These are phyloP conservation scores for Portevinia maculata DNA, from an alignment of 2,888 invertebrate species.

Conservation along the genomic window DNA sequence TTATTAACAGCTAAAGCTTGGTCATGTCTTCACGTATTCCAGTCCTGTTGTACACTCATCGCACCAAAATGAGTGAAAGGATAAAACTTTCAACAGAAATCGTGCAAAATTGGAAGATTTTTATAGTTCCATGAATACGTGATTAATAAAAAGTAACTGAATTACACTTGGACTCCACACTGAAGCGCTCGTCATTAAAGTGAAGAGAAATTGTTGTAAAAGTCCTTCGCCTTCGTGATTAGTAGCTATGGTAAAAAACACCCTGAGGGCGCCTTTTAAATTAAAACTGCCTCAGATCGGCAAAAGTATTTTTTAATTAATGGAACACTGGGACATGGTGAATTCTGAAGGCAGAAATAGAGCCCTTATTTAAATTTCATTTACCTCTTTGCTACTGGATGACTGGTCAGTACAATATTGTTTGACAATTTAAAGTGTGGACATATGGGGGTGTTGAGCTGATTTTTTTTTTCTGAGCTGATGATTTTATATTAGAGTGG, in stretches of 20 bases:
- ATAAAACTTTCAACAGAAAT: conserved; percentile 35
- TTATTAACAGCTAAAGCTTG: conserved; percentile 45
- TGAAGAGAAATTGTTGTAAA: conserved; percentile 32
- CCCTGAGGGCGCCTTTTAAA: conserved; percentile 13
- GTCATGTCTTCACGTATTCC: conserved; percentile 30
- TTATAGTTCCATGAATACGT: conserved; percentile 60
- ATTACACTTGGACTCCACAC: conserved; percentile 26
- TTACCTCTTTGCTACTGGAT: conserved; percentile 37
- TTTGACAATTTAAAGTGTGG: conserved; percentile 8
- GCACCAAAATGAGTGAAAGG: conserved; percentile 2
- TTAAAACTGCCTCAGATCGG: conserved; percentile 56
- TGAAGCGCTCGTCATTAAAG: conserved; percentile 20
- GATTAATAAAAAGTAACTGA: conserved; percentile 62
- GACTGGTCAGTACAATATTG: conserved; percentile 14
- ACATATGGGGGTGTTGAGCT: neutral
- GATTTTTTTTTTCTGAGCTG: neutral
- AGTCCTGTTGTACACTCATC: neutral
- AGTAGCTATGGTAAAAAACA: conserved; percentile 19
- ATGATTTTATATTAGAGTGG: conserved; percentile 6
- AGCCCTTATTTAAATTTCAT: conserved; percentile 66
- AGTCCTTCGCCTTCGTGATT: conserved; percentile 40
- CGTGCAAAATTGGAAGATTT: conserved; percentile 45
- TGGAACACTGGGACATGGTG: conserved; percentile 13
- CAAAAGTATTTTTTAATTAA: conserved; percentile 72
- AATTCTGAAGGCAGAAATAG: conserved; percentile 19